phyloP scores from a whole-genome alignment of 2,888 invertebrate species.

The Mesochorus sp. region DNA sequence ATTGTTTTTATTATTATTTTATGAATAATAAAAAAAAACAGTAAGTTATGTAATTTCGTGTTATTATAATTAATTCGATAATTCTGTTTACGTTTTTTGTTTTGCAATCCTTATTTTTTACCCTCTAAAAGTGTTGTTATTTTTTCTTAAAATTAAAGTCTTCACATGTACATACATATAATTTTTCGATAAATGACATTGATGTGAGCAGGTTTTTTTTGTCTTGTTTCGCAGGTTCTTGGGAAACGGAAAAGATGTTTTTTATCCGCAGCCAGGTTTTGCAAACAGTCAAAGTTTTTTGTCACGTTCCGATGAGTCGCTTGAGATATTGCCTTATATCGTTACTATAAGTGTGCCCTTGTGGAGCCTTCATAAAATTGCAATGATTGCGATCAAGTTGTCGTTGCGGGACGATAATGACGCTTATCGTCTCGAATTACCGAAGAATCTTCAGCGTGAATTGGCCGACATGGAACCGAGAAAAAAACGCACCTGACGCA shows the following conservation, averaged over 20 bases:
- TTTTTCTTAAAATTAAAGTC: too few species aligned
- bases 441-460: conserved; percentile 74
- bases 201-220: background rate
- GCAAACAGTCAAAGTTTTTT: conserved; percentile 65
- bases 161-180: too few species aligned
- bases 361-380: conserved; percentile 72
- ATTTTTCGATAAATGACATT: background rate
- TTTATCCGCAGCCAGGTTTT: conserved; percentile 73
- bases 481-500: conserved; percentile 52
- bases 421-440: conserved; percentile 75
- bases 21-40: too few species aligned
- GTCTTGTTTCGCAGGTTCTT: conserved; percentile 71
- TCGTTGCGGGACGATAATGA: conserved; percentile 69
- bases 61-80: too few species aligned
- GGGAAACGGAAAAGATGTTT: conserved; percentile 73
- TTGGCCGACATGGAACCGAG: conserved; percentile 71
- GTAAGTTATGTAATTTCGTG: too few species aligned
- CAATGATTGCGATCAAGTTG: conserved; percentile 72
- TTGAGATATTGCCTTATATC: conserved; percentile 64
- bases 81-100: too few species aligned
- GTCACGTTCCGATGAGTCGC: conserved; percentile 50
- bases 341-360: conserved; percentile 74
- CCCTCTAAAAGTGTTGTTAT: too few species aligned
- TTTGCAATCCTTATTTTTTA: too few species aligned
- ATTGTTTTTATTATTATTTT: too few species aligned